A percentile compares a stretch with the other conserved stretches of the same genome.
phyloP scores from a whole-genome alignment of 2,113 vertebrate genomes.

The Festucalex cinctus region DNA sequence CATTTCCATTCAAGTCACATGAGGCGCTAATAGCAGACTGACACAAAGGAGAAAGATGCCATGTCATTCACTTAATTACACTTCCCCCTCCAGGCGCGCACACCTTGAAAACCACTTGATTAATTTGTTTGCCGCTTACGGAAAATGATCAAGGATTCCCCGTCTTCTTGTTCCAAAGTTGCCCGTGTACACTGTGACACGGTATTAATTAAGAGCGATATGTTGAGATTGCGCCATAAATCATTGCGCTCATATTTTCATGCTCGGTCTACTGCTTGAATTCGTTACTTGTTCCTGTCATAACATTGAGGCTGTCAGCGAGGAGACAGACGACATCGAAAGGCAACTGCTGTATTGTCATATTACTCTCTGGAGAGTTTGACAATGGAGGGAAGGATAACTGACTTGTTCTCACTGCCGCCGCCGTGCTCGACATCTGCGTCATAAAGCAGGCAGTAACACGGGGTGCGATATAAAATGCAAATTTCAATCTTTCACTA shows the following conservation, averaged over 20 bases:
- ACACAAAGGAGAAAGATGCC: slow-evolving; percentile 30
- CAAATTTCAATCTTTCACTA: slow-evolving; percentile 16
- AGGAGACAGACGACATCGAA: slow-evolving; percentile 17
- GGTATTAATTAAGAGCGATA: slow-evolving; percentile 60
- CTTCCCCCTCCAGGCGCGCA: slow-evolving; percentile 10
- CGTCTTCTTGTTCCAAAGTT: slow-evolving; percentile 19
- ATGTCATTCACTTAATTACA: slow-evolving; percentile 54
- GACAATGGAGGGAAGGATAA: slow-evolving; percentile 32
- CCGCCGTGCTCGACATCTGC: slow-evolving; percentile 18
- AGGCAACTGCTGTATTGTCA: slow-evolving; percentile 30
- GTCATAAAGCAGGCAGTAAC: slow-evolving; percentile 20
- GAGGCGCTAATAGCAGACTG: slow-evolving; percentile 17
- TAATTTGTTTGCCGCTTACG: slow-evolving; percentile 33
- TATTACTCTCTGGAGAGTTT: slow-evolving; percentile 26
- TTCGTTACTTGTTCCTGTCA: slow-evolving; percentile 51
- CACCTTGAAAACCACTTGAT: slow-evolving; percentile 45
- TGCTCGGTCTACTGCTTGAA: slow-evolving; percentile 43
- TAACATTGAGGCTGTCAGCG: slow-evolving; percentile 23
- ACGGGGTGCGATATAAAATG: slow-evolving; percentile 17
- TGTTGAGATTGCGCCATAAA: slow-evolving; percentile 55
- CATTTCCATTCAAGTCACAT: slow-evolving; percentile 42
- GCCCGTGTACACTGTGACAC: slow-evolving; percentile 21
- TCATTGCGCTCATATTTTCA: slow-evolving; percentile 45
- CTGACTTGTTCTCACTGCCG: slow-evolving; percentile 46
- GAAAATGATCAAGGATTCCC: slow-evolving; percentile 30